Percentiles rank a stretch among this genome's conserved stretches.
These are phyloP conservation scores for Xenopus borealis DNA, from an alignment of 2,113 vertebrate genomes.

Conservation along the genomic window DNA sequence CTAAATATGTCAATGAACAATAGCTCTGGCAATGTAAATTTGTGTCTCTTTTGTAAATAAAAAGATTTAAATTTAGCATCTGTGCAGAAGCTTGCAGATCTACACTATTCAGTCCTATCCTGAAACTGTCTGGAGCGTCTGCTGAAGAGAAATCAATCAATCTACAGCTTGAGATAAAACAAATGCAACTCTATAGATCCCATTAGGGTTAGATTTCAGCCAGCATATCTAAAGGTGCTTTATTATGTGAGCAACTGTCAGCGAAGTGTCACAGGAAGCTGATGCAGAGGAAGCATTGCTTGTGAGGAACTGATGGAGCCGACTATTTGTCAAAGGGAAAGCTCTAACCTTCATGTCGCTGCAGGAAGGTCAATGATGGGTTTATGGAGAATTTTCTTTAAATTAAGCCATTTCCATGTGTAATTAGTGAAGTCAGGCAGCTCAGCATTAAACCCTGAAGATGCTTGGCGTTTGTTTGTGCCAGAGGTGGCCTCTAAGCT, in stretches of 20 bases:
- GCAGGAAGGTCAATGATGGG: no score
- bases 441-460: constrained; percentile 57
- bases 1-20: no score
- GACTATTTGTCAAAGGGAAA: neutral
- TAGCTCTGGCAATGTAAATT: no score
- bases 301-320: neutral
- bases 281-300: neutral
- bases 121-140: neutral
- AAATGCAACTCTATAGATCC: neutral
- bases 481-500: constrained; percentile 64
- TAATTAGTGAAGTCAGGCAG: constrained; percentile 17
- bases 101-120: neutral
- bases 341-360: neutral
- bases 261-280: neutral
- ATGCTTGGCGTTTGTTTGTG: constrained; percentile 59
- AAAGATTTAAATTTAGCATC: neutral
- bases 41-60: no score
- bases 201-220: neutral
- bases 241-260: neutral
- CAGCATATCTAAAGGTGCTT: neutral
- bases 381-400: neutral
- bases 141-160: neutral
- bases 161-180: no score
- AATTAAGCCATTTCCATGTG: neutral
- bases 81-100: neutral